Evolutionary conservation across 2,888 invertebrate species (phyloP), one percentile per base, ranked within the genome.

Genomic region (Drosophila hamatofila): DNA sequence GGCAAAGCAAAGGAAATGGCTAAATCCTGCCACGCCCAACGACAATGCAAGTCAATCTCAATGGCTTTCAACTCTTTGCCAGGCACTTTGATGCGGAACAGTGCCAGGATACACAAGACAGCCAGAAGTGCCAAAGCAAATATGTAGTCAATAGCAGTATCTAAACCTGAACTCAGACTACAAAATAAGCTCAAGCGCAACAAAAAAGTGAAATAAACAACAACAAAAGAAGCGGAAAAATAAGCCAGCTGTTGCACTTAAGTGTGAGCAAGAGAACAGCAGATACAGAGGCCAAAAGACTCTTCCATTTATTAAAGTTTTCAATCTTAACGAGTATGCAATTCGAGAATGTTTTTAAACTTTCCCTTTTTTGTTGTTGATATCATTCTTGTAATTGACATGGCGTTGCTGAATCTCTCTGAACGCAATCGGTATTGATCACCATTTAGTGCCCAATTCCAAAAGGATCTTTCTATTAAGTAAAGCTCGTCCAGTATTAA

Each of bases 71-170:
- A 57, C 72, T 52, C 65, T 56, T 75, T 73, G 76, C 54, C 44
- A 60, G 63, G 67, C 60, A 33, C 73, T 63, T 33, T 25, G 48
- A 68, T 52, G 35, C 65, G 42, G 64, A 71, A 44, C 65, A 46
- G 7, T 69, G 46, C 37, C 54, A 62, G 57, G 42, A 72, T 62
- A 59, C 30, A 44, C 39, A 48, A 11, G 37, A 18, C 16, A 42
- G 48, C 57, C 55, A 52, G 55, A 78, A 74, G 75, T 75, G 78
- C 55, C 70, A 75, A 68, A 59, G 70, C 57, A 84, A 75, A 78
- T 72, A 80, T 51, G 48, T 37, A 80, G 66, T 67, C 61, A 72
- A 68, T 71, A 46, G 44, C 80, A 46, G 25, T 44, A 39, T 33
- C 11, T 46, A 44, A 42, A 35, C 25, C 46, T 46, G 18, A 54